Evolutionary conservation across 2,888 invertebrate species (phyloP).

Genomic region (Neoitamus cyanurus): DNA sequence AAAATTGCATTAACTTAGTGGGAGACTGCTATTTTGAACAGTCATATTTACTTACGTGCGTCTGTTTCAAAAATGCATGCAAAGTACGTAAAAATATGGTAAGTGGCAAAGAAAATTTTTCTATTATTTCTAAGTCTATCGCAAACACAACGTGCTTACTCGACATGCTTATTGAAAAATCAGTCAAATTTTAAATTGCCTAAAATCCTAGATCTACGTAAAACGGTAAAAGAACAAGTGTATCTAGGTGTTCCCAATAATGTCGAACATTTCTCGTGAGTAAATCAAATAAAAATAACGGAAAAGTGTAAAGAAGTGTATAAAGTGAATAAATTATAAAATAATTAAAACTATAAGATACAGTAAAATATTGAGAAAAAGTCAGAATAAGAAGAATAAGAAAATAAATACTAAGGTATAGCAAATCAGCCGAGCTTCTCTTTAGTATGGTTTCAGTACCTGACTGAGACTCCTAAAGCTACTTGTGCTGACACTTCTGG

Average conservation of each 20-base stretch:
- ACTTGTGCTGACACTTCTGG: conserved; percentile 89
- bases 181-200: neutral
- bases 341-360: neutral
- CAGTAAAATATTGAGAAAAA: conserved; percentile 40
- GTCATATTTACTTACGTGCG: conserved; percentile 4
- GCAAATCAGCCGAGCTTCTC: conserved; percentile 31
- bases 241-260: conserved; percentile 33
- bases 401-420: conserved; percentile 56
- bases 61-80: neutral
- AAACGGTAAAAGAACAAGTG: conserved; percentile 27
- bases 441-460: conserved; percentile 69
- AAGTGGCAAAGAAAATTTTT: conserved; percentile 7
- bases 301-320: conserved; percentile 48
- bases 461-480: conserved; percentile 91
- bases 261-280: conserved; percentile 49
- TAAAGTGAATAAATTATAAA: conserved; percentile 47
- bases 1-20: neutral
- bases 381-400: conserved; percentile 9
- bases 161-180: conserved; percentile 26
- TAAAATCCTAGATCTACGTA: neutral
- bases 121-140: conserved; percentile 3
- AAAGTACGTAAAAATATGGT: conserved; percentile 1
- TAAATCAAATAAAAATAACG: conserved; percentile 21
- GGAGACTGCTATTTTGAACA: neutral
- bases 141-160: neutral